Evolutionary conservation across 2,113 vertebrate genomes (phyloP).

Genomic region (Mus musculus): GRCm39 chr6:39968501-39969000

Average conservation of each 20-base stretch:
- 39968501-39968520: neutral
- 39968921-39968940: conserved; percentile 60
- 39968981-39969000: conserved; percentile 86
- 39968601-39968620: neutral
- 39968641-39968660: neutral
- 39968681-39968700: conserved; percentile 80
- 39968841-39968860: conserved; percentile 82
- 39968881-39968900: conserved; percentile 61
- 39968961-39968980: conserved; percentile 80
- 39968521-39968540: fast-evolving
- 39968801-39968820: conserved; percentile 77
- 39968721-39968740: conserved; percentile 82
- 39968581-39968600: fast-evolving
- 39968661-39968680: conserved; percentile 75
- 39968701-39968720: conserved; percentile 79
- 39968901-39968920: conserved; percentile 68
- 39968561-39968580: neutral
- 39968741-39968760: conserved; percentile 75
- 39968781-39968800: conserved; percentile 80
- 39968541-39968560: neutral
- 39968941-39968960: conserved; percentile 65
- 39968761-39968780: conserved; percentile 64
- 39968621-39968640: neutral
- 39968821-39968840: conserved; percentile 79
- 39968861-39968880: conserved; percentile 76